phyloP scores from a whole-genome alignment of 2,888 invertebrate genomes.

The Muschampia plurimacula region DNA sequence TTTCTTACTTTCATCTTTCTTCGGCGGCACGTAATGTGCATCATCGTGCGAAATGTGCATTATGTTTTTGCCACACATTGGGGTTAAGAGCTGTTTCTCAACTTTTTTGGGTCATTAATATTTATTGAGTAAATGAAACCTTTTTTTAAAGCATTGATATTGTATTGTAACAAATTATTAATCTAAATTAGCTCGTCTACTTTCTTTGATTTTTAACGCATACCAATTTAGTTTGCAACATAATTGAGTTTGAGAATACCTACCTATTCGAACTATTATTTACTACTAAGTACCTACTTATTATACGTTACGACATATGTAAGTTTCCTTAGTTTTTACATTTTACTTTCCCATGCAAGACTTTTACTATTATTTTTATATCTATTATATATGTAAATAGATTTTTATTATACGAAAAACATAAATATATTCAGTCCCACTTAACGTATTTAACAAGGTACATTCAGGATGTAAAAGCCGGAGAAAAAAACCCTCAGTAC shows the following conservation, averaged over 20 bases:
- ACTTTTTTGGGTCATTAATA: slow-evolving; percentile 26
- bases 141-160: not conserved
- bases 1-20: slow-evolving; percentile 54
- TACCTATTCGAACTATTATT: not conserved
- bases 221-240: not conserved
- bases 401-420: too few relatives aligned
- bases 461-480: too few relatives aligned
- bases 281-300: too few relatives aligned
- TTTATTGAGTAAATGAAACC: not conserved
- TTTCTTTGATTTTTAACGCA: not conserved
- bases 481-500: too few relatives aligned
- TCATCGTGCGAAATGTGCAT: slow-evolving; percentile 42
- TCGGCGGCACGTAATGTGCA: slow-evolving; percentile 48
- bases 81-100: slow-evolving; percentile 23
- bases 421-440: too few relatives aligned
- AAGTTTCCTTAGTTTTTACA: too few relatives aligned
- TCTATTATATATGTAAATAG: too few relatives aligned
- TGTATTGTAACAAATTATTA: not conserved
- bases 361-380: too few relatives aligned
- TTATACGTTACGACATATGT: too few relatives aligned
- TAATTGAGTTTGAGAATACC: not conserved
- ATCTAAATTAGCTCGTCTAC: not conserved
- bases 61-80: slow-evolving; percentile 22
- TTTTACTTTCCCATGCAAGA: too few relatives aligned
- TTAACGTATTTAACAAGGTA: too few relatives aligned